phyloP scores from a whole-genome alignment of 2,888 invertebrate genomes.

The Trachelus troglodyta region DNA sequence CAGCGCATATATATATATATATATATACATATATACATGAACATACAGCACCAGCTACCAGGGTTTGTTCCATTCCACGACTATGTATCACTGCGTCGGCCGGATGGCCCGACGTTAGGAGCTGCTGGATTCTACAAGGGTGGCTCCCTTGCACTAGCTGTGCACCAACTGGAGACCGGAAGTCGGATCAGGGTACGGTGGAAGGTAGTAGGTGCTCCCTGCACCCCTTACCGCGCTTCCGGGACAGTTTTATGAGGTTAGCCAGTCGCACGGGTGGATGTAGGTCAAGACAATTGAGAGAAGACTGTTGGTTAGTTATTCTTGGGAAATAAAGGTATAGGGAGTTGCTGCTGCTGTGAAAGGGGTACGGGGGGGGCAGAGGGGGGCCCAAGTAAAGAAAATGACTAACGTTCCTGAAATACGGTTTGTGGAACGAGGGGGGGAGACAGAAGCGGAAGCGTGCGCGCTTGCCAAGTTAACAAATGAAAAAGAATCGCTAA shows the following conservation, averaged over 20 bases:
- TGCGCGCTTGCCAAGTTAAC: too few relatives aligned
- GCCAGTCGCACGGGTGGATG: conserved; percentile 22
- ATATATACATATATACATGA: too few relatives aligned
- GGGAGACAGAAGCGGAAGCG: too few relatives aligned
- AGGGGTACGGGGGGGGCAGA: conserved; percentile 32
- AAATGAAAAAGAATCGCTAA: too few relatives aligned
- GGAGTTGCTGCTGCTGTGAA: conserved; percentile 21
- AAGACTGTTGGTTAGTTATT: conserved; percentile 11
- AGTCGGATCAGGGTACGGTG: conserved; percentile 4
- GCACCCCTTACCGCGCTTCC: conserved; percentile 1
- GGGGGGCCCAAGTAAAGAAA: conserved; percentile 32
- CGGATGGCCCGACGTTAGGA: too few relatives aligned
- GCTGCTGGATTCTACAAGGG: background rate
- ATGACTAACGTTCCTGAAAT: too few relatives aligned
- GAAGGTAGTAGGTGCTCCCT: background rate
- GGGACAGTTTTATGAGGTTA: conserved; percentile 25
- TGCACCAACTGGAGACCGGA: conserved; percentile 13
- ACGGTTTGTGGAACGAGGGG: too few relatives aligned
- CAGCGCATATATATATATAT: too few relatives aligned
- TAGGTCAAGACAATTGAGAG: conserved; percentile 33
- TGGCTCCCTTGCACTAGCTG: conserved; percentile 4
- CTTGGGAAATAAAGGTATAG: conserved; percentile 25
- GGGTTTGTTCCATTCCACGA: too few relatives aligned
- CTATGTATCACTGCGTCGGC: too few relatives aligned
- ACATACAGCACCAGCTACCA: too few relatives aligned